Base-by-base conservation (phyloP, 2,888 invertebrate genomes). In the Allolobophora icterica region DNA sequence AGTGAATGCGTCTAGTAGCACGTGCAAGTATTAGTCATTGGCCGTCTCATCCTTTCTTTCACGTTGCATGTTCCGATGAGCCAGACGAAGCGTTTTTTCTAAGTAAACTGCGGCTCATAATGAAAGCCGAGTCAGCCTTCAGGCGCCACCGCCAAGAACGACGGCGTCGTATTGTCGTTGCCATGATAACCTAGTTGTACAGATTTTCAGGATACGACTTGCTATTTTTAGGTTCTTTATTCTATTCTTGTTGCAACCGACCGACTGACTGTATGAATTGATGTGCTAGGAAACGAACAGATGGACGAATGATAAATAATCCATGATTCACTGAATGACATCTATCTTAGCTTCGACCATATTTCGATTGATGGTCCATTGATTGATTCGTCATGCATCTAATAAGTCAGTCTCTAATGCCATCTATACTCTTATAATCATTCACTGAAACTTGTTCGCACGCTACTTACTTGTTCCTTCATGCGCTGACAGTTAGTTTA, bases 181-280 rank as follows among this genome's bases (percentile, higher is more conserved):
- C 71, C n/a, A n/a, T 71, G 71, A 71, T 71, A 71, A 71, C 71
- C 71, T n/a, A 71, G 71, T 71, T 71, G 71, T 71, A 71, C 71
- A 71, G 71, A 71, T 71, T 71, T 71, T 8, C n/a, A n/a, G 71
- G 52, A 52, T 71, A 71, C 71, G 8, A 71, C n/a, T 71, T 13
- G 71, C 71, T 71, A 71, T 71, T 71, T 71, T 71, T 71, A 71
- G 71, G 11, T 71, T 71, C 11, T n/a, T n/a, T 71, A 30, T 58
- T 58, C 58, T 71, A 71, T 71, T n/a, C 71, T 71, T 71, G 71
- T 71, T 71, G 24, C 71, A 17, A 71, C n/a, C n/a, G n/a, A 30
- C 15, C n/a, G n/a, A 17, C 6, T n/a, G 17, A n/a, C 1, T n/a
- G n/a, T n/a, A 6, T 45, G 45, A 45, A 45, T 45, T 30, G 8